phyloP scores from a whole-genome alignment of 1,140 invertebrate species.

The Chrysomallon squamiferum region DNA sequence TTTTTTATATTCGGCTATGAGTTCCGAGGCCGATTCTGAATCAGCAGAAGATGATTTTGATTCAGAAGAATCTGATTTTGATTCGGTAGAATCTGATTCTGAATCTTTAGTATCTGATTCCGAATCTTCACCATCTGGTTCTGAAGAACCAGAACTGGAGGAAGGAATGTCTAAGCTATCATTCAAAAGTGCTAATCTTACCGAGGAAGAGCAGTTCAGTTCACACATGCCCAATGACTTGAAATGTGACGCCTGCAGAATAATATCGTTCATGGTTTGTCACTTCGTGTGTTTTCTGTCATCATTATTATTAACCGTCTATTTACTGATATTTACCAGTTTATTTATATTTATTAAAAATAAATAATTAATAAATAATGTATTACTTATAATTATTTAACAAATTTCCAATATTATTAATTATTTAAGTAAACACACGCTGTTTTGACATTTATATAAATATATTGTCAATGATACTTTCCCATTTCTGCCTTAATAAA shows the following conservation, averaged over 20 bases:
- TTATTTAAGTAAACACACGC: no score
- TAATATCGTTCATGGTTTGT: conserved; percentile 51
- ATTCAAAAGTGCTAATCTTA: conserved; percentile 40
- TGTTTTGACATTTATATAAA: no score
- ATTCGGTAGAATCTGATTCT: not conserved
- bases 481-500: no score
- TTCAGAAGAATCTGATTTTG: not conserved
- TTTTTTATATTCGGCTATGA: no score
- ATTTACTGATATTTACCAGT: no score
- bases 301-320: no score
- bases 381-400: no score
- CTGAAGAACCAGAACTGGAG: not conserved
- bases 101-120: not conserved
- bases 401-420: no score
- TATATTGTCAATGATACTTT: no score
- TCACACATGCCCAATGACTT: conserved; percentile 50
- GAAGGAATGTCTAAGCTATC: conserved; percentile 9
- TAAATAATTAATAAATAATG: no score
- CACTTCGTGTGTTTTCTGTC: no score
- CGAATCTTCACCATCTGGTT: not conserved
- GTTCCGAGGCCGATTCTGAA: not conserved
- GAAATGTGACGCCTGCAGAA: conserved; percentile 59
- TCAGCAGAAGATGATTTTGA: not conserved
- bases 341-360: no score
- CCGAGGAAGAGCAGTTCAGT: conserved; percentile 56